phyloP scores from a whole-genome alignment of 2,797 vertebrate genomes.

The Paramormyrops hopkinsi region DNA sequence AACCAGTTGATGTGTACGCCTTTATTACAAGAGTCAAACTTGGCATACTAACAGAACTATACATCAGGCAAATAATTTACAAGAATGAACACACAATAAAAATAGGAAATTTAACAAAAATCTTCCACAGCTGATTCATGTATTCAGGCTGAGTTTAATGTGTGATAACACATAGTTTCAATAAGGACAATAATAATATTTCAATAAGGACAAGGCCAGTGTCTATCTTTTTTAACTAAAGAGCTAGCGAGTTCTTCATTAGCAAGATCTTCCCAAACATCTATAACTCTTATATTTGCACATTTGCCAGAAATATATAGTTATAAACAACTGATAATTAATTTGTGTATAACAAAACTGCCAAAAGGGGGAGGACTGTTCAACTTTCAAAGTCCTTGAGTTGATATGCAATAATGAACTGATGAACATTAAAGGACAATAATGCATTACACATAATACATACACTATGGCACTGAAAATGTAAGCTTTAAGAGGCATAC shows the following conservation, averaged over 20 bases:
- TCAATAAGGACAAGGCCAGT: background rate
- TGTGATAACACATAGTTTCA: background rate
- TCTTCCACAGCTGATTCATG: background rate
- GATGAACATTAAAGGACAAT: background rate
- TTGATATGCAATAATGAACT: background rate
- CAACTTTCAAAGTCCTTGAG: background rate
- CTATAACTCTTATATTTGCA: background rate
- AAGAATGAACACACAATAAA: background rate
- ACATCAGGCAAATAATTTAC: constrained; percentile 16
- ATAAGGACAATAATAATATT: too few species aligned
- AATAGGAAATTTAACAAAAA: background rate
- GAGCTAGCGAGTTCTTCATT: background rate
- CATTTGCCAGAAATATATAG: background rate
- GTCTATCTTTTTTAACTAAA: background rate
- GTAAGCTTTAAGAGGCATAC: background rate
- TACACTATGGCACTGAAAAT: background rate
- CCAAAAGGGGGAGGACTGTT: background rate
- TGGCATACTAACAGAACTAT: constrained; percentile 1
- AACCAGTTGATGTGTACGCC: background rate
- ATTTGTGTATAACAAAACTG: background rate
- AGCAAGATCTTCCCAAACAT: background rate
- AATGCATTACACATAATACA: background rate
- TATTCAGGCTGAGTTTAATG: background rate
- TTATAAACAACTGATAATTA: background rate
- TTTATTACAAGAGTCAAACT: background rate